Evolutionary conservation across 2,888 invertebrate genomes (phyloP).

Genomic region (Tineola bisselliella): DNA sequence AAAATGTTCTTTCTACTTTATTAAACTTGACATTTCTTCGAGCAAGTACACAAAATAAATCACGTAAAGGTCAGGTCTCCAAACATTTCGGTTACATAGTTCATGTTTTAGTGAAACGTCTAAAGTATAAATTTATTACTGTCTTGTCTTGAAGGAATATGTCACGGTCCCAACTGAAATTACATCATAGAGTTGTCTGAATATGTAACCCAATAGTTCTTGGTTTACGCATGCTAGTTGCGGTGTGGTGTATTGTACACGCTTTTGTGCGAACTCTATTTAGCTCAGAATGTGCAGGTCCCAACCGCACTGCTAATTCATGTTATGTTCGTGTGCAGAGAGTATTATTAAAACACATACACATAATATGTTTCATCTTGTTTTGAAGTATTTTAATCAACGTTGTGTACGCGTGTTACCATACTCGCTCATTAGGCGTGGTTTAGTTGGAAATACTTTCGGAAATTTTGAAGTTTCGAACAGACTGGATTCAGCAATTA

Average conservation of each 20-base stretch:
- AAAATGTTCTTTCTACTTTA: not conserved
- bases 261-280: slow-evolving; percentile 6
- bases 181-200: slow-evolving; percentile 47
- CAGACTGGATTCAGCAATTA: not conserved
- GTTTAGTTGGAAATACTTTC: not conserved
- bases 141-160: slow-evolving; percentile 21
- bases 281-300: slow-evolving; percentile 3
- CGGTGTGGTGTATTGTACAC: slow-evolving; percentile 14
- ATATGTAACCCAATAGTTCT: slow-evolving; percentile 42
- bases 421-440: not conserved
- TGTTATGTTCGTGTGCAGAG: not conserved
- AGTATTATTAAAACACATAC: not conserved
- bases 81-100: no score
- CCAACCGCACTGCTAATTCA: not conserved
- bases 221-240: slow-evolving; percentile 20
- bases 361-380: not conserved
- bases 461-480: not conserved
- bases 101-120: no score
- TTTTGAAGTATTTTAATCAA: not conserved
- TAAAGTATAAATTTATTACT: not conserved
- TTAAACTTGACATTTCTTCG: not conserved
- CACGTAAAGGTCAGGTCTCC: no score
- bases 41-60: no score
- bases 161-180: slow-evolving; percentile 48
- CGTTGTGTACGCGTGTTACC: not conserved